Percentiles rank a stretch among this genome's conserved stretches.
These are phyloP conservation scores for Danaus plexippus DNA, from an alignment of 1,140 invertebrate genomes.

Conservation along the genomic window DNA sequence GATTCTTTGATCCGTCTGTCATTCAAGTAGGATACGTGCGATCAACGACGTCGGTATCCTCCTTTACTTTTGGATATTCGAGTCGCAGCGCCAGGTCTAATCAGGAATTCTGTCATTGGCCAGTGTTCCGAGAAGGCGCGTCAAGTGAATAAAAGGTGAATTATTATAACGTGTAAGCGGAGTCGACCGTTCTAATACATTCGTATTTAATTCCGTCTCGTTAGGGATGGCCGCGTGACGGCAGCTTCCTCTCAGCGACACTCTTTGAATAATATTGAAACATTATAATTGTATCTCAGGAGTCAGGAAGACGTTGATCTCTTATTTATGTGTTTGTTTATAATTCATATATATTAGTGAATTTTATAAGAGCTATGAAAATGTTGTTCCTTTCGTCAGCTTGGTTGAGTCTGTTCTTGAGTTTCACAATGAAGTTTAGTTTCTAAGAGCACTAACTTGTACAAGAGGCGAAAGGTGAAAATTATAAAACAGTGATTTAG, in stretches of 20 bases:
- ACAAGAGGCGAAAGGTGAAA: too few species aligned
- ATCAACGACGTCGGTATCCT: slow-evolving; percentile 30
- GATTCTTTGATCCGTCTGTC: slow-evolving; percentile 42
- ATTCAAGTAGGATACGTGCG: slow-evolving; percentile 36
- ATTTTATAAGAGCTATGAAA: too few species aligned
- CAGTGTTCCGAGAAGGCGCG: slow-evolving; percentile 46
- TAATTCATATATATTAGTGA: too few species aligned
- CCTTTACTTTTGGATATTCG: slow-evolving; percentile 29
- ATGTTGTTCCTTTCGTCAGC: too few species aligned
- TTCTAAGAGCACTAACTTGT: too few species aligned
- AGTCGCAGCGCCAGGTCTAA: slow-evolving; percentile 38
- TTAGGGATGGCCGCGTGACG: slow-evolving; percentile 48
- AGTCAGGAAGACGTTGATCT: too few species aligned
- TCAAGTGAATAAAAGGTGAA: slow-evolving; percentile 55
- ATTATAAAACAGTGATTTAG: too few species aligned
- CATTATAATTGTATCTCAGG: slow-evolving; percentile 22
- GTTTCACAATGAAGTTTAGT: too few species aligned
- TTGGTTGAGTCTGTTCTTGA: too few species aligned
- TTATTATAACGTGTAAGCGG: slow-evolving; percentile 53
- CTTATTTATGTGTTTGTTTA: too few species aligned
- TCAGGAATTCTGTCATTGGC: slow-evolving; percentile 48
- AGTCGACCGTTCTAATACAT: slow-evolving; percentile 44
- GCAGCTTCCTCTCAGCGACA: slow-evolving; percentile 51
- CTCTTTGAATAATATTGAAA: slow-evolving; percentile 44
- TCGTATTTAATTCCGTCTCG: slow-evolving; percentile 63